Evolutionary conservation across 2,113 vertebrate species (phyloP).

Genomic region (Trinectes maculatus): DNA sequence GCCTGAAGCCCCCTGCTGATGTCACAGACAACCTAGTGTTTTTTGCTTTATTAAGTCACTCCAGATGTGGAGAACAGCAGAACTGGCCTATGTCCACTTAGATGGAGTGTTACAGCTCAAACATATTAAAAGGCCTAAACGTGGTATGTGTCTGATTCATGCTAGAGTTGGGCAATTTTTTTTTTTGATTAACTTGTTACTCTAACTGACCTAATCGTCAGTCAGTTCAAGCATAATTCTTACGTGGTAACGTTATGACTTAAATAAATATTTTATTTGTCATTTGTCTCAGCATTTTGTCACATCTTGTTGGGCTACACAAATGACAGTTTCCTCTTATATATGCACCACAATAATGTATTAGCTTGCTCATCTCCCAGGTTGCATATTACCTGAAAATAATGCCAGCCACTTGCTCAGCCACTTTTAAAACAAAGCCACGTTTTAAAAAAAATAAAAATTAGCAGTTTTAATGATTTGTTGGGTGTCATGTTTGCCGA

Average conservation of each 20-base stretch:
- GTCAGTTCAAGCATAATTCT: too few relatives aligned
- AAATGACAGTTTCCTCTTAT: background rate
- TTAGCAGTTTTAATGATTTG: background rate
- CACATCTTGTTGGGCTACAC: background rate
- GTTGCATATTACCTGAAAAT: background rate
- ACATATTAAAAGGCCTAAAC: too few relatives aligned
- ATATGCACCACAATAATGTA: background rate
- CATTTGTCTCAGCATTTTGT: background rate
- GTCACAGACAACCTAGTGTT: constrained; percentile 31
- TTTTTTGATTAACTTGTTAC: too few relatives aligned
- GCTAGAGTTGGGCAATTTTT: too few relatives aligned
- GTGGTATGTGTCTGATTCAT: too few relatives aligned
- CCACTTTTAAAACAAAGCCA: too few relatives aligned
- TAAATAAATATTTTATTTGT: background rate
- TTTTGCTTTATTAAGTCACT: constrained; percentile 24
- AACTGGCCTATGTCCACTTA: constrained; percentile 7
- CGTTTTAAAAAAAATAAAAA: too few relatives aligned
- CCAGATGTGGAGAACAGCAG: constrained; percentile 52
- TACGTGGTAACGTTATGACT: too few relatives aligned
- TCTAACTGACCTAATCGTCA: too few relatives aligned
- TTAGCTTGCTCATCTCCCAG: background rate
- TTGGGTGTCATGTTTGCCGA: background rate
- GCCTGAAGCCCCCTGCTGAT: constrained; percentile 50
- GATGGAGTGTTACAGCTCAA: background rate
- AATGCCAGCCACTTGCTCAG: background rate